Evolutionary conservation across 2,888 invertebrate genomes (phyloP), one percentile per base, ranked within the genome.

Genomic region (Drosophila barbarae): DNA sequence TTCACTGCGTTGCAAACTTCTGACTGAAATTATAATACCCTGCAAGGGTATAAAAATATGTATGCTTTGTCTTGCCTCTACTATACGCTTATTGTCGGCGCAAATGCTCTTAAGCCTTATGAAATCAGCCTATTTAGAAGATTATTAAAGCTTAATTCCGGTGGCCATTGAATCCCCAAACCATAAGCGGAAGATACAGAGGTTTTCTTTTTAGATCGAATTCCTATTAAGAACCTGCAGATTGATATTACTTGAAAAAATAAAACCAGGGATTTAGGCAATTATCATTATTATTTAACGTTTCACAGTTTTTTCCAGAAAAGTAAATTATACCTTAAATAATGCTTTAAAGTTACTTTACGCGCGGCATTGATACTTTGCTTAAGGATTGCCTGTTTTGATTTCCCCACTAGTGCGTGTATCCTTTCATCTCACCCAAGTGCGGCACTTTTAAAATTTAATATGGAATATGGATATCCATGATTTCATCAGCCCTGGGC

Each of bases 401-500:
- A 13, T 32, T 39, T 23, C 10, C 15, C 15, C 30, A 12, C 18
- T 15, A 38, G 30, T 46, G 23, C 12, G 5, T 9, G 41, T 10
- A 54, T 39, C n/a, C 23, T 7, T 34, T 44, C 35, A 41, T 35
- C 26, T 13, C 61, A n/a, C 65, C 61, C 42, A 15, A 4, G 58
- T 41, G 34, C 59, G 7, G 10, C 9, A 41, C 46, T 60, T 44
- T 61, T 36, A 60, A 60, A 57, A 47, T 54, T 59, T 53, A 69
- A 58, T 36, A 38, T 32, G 35, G 38, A 57, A 54, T 53, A 69
- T 49, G 58, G 52, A 53, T 72, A 38, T 30, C 12, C 52, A 41
- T 60, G 52, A 52, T 70, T 60, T 34, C 34, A 68, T 70, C 67
- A 64, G 44, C 53, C 38, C 46, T 18, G 13, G 36, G 23, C 23